Percentiles rank a stretch among this genome's conserved stretches.
Conservation (phyloP, 2,797 vertebrate genomes). For the Propithecus perrieri region DNA sequence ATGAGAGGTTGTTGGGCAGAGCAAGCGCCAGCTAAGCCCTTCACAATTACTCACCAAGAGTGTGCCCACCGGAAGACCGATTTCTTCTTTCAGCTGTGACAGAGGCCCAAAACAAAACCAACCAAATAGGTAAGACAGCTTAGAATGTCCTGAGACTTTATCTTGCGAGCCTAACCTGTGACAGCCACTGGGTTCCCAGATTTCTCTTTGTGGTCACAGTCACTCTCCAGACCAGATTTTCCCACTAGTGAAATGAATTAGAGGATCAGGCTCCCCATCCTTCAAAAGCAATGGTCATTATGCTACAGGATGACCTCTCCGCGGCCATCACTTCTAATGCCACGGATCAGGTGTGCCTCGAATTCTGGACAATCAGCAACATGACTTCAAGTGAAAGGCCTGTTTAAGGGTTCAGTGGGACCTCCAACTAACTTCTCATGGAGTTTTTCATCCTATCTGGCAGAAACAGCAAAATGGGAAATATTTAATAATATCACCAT, state of each 20-base stretch:
- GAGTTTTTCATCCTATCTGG: background rate
- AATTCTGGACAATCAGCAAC: background rate
- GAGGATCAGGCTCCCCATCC: background rate
- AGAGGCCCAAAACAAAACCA: background rate
- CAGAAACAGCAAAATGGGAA: background rate
- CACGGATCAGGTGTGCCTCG: accelerated
- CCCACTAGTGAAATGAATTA: background rate
- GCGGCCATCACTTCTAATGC: background rate
- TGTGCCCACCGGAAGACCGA: background rate
- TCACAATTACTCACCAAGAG: background rate
- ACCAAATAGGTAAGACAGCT: background rate
- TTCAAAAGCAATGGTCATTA: background rate
- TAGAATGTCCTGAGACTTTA: background rate
- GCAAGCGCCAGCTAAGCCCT: background rate
- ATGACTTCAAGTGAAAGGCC: background rate
- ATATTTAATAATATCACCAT: background rate
- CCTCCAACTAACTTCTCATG: background rate
- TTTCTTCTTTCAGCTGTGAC: background rate
- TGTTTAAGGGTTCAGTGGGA: background rate
- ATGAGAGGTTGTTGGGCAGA: background rate
- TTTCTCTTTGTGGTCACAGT: background rate
- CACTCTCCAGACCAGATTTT: background rate
- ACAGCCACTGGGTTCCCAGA: background rate
- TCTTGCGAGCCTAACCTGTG: background rate
- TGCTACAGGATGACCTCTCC: background rate